Base-by-base conservation (phyloP, 2,888 invertebrate genomes). In the Tipula unca region DNA sequence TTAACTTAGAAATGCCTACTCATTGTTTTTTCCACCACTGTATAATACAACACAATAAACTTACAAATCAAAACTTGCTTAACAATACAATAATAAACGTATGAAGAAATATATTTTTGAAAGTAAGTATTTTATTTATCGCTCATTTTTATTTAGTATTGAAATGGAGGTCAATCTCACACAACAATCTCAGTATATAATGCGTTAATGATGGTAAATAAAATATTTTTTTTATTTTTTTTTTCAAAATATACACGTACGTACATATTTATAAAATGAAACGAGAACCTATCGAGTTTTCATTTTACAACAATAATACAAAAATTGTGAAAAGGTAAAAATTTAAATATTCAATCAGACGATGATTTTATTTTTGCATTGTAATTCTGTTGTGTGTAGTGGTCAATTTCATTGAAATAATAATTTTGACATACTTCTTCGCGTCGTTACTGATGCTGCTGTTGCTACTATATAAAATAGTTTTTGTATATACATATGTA, bases 321-420 rank as follows among this genome's bases (percentile, higher is more conserved):
- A 5, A 54, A 54, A 54, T 17, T 54, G 13, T 54, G 5, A 54
- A 54, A 69, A 69, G 69, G 69, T 69, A 69, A 69, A 69, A 69
- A 69, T 69, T 20, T 69, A 69, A 69, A 69, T 69, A 25, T 69
- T 69, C 20, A 69, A 25, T 69, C 69, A 69, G 20, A 69, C 69
- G 69, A 25, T 10, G 39, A 48, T 48, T 48, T 48, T 48, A n/a
- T 69, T 69, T 69, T 69, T 69, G 69, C 69, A 10, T 69, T 48
- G 48, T 48, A 48, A 48, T 48, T 69, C 4, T 69, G 69, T 1
- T 25, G 69, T 69, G n/a, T 54, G 25, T 69, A 25, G 69, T 69
- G 69, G 69, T 69, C 69, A 69, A 69, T 69, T 69, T 69, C 69
- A 69, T 69, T 69, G 69, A 69, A 69, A 69, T n/a, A 69, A 69